These are phyloP conservation scores for Cryptoblepharus egeriae DNA, from an alignment of 2,797 vertebrate genomes.

Conservation along the genomic window DNA sequence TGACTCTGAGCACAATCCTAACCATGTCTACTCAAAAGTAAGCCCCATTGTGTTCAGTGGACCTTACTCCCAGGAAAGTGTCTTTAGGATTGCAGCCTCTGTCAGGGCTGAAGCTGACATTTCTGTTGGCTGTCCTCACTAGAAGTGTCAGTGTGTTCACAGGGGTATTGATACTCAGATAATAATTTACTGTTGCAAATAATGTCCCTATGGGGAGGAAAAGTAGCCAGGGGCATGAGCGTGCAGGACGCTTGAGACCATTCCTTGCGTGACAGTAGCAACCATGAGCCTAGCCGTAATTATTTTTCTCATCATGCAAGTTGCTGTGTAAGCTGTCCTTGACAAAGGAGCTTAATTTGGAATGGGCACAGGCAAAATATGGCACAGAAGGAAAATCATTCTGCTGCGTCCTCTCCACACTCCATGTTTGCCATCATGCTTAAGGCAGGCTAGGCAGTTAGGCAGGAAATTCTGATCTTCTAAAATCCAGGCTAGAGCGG, in stretches of 20 bases:
- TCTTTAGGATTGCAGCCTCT: too few relatives aligned
- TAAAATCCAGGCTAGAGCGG: too few relatives aligned
- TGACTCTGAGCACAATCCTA: too few relatives aligned
- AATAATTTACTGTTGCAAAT: background rate
- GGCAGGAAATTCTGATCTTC: background rate
- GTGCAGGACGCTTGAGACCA: background rate
- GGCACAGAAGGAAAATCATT: background rate
- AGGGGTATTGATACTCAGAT: background rate
- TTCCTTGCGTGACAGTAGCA: slow-evolving; percentile 2
- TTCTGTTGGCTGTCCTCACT: background rate
- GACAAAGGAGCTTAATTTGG: slow-evolving; percentile 9
- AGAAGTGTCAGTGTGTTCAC: slow-evolving; percentile 1
- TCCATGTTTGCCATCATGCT: background rate
- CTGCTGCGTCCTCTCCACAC: background rate
- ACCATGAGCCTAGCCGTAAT: background rate
- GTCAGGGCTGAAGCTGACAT: slow-evolving; percentile 1
- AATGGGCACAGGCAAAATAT: background rate
- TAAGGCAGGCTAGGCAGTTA: background rate
- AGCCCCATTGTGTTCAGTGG: too few relatives aligned
- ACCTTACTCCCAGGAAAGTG: too few relatives aligned
- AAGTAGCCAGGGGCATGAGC: slow-evolving; percentile 7
- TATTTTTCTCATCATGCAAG: background rate
- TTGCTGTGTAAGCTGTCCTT: background rate
- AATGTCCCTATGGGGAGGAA: background rate
- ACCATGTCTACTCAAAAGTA: too few relatives aligned